A percentile compares a stretch with the other conserved stretches of the same genome.
These are phyloP conservation scores for Clarias macrocephalus DNA, from an alignment of 2,113 vertebrate species.

Conservation along the genomic window DNA sequence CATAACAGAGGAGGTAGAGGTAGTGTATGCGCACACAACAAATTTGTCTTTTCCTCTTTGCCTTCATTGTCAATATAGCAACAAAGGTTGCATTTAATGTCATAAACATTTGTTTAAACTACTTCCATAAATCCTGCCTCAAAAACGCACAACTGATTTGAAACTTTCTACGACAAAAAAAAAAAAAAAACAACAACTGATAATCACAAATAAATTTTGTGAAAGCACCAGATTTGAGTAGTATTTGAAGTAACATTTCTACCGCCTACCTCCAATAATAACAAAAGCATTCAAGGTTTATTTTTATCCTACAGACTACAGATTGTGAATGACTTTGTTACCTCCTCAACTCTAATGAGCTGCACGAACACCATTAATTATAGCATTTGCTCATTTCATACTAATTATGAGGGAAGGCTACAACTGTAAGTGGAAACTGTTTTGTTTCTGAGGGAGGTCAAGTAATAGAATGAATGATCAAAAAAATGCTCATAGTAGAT, in stretches of 20 bases:
- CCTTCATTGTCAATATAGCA: background rate
- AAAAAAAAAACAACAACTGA: background rate
- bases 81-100: background rate
- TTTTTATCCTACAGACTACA: constrained; percentile 5
- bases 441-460: background rate
- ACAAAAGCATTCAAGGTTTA: background rate
- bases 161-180: background rate
- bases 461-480: background rate
- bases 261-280: background rate
- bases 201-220: background rate
- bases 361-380: constrained; percentile 14
- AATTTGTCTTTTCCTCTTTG: background rate
- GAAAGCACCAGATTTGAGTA: background rate
- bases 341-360: background rate
- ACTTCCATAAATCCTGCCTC: background rate
- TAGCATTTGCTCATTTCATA: constrained; percentile 22
- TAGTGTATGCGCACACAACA: background rate
- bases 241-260: background rate
- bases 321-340: background rate
- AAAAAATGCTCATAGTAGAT: background rate
- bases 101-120: background rate
- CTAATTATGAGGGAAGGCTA: background rate
- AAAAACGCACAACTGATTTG: background rate
- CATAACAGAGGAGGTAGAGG: background rate
- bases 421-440: background rate